Percentiles rank a stretch among this genome's conserved stretches.
Conservation (phyloP, 2,113 vertebrate species). For the Phalacrocorax aristotelis region DNA sequence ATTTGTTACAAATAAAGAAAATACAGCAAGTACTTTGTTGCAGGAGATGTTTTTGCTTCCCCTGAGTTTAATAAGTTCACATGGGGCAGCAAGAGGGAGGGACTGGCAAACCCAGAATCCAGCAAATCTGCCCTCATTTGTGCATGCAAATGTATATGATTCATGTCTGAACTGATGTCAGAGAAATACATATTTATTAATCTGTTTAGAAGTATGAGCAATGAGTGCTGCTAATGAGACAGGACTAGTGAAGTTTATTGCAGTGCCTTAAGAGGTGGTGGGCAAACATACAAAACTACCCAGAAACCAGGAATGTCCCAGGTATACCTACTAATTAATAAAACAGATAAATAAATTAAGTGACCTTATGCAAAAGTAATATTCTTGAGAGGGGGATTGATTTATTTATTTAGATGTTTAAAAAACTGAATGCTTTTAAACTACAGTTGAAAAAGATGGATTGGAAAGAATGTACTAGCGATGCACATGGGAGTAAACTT, state of each 20-base stretch:
- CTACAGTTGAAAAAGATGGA: background rate
- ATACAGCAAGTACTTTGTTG: fast-evolving
- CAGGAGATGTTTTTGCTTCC: background rate
- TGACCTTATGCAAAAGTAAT: fast-evolving
- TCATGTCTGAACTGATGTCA: background rate
- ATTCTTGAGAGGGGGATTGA: no score
- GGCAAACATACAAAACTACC: background rate
- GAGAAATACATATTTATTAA: background rate
- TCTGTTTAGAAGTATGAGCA: background rate
- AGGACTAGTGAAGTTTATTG: background rate
- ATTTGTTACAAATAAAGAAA: background rate
- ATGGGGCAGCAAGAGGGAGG: background rate
- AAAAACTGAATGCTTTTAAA: background rate
- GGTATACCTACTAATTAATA: background rate
- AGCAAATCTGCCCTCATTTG: background rate
- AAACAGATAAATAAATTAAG: background rate
- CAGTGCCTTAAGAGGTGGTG: background rate
- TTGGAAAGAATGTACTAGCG: background rate
- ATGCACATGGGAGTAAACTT: background rate
- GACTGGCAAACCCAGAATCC: background rate
- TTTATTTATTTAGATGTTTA: background rate
- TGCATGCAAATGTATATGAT: fast-evolving
- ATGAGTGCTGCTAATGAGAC: background rate
- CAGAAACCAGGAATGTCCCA: background rate
- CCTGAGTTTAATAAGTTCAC: fast-evolving